Percentiles rank a stretch among this genome's conserved stretches.
These are phyloP conservation scores for Drosophila paramelanica DNA, from an alignment of 2,888 invertebrate species.

Conservation along the genomic window DNA sequence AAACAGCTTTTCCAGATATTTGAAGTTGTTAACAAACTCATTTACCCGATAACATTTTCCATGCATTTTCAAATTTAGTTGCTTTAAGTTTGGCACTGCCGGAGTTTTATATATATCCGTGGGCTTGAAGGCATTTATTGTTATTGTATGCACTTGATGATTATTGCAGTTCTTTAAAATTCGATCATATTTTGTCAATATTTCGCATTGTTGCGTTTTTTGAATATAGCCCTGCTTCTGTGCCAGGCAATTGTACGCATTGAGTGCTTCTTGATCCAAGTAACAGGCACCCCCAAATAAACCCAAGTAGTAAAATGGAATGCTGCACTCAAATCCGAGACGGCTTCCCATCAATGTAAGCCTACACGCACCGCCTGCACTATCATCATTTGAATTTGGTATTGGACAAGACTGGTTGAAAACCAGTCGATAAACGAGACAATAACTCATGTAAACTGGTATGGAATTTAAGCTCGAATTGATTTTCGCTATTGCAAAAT, in stretches of 20 bases:
- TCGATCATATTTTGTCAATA: not conserved
- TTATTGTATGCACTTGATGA: accelerated
- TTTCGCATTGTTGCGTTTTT: not conserved
- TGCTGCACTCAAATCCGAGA: not conserved
- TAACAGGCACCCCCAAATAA: not conserved
- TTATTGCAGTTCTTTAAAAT: not conserved
- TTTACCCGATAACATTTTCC: not conserved
- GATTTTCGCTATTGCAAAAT: not conserved
- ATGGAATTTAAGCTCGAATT: not conserved
- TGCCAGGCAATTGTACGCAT: not conserved
- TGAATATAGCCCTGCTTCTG: not conserved
- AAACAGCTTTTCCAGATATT: not conserved
- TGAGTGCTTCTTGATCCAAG: not conserved
- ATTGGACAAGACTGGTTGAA: not conserved
- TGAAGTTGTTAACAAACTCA: not conserved
- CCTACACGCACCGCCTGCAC: not conserved
- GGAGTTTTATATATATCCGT: not conserved
- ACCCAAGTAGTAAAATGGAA: no score
- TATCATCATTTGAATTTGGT: not conserved
- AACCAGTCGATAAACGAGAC: not conserved
- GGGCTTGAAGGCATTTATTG: not conserved
- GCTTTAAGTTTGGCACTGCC: not conserved
- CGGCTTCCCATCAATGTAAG: not conserved
- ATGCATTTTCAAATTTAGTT: not conserved
- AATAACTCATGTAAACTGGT: not conserved